These are phyloP conservation scores for Etia nguti DNA, from an alignment of 2,113 vertebrate species.

Conservation along the genomic window DNA sequence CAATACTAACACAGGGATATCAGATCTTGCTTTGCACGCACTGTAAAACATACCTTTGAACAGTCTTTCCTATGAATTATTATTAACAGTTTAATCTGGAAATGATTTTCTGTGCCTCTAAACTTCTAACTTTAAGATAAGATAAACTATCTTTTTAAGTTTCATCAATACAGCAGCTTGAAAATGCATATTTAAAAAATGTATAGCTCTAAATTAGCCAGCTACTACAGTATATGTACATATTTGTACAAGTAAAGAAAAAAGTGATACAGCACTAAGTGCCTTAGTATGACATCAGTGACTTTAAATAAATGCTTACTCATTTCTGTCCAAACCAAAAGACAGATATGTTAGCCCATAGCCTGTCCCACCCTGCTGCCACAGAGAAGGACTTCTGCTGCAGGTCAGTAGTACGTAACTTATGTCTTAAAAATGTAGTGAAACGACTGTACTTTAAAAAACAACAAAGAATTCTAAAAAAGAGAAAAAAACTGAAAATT, in stretches of 20 bases:
- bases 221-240: not conserved
- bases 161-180: not conserved
- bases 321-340: not conserved
- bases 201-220: not conserved
- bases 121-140: no score
- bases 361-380: rapidly evolving
- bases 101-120: not conserved
- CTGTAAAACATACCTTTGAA: not conserved
- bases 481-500: not conserved
- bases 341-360: no score
- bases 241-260: not conserved
- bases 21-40: not conserved
- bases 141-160: no score
- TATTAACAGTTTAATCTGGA: not conserved
- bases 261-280: rapidly evolving
- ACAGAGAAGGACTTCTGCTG: not conserved
- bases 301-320: not conserved
- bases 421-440: not conserved
- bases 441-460: not conserved
- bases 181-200: not conserved
- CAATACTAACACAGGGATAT: not conserved
- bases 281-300: not conserved
- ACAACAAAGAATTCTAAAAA: not conserved
- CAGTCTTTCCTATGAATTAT: not conserved
- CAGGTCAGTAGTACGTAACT: not conserved